Evolutionary conservation across 2,113 vertebrate genomes (phyloP).

Genomic region (Vombatus ursinus): DNA sequence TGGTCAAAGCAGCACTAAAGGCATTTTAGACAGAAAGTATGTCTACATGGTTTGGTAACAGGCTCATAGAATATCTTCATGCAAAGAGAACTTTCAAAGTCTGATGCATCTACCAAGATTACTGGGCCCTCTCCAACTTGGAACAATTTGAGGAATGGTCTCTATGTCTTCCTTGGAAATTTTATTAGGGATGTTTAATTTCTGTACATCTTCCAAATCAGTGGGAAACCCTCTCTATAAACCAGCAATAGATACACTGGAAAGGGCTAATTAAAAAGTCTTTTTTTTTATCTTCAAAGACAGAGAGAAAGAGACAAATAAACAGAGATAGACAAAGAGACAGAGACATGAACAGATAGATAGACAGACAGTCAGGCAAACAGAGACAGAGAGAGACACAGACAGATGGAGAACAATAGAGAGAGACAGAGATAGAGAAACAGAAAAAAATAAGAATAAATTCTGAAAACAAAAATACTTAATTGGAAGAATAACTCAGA

Average conservation of each 20-base stretch:
- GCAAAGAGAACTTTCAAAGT: slow-evolving; percentile 95
- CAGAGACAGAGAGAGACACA: no score
- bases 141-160: slow-evolving; percentile 63
- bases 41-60: slow-evolving; percentile 93
- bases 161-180: slow-evolving; percentile 80
- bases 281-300: slow-evolving; percentile 83
- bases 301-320: no score
- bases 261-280: slow-evolving; percentile 84
- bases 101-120: slow-evolving; percentile 88
- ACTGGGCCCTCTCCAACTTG: slow-evolving; percentile 78
- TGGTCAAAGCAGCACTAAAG: slow-evolving; percentile 95
- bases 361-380: no score
- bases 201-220: slow-evolving; percentile 75
- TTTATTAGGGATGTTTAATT: slow-evolving; percentile 84
- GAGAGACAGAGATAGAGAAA: no score
- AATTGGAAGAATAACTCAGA: no score
- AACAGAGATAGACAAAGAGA: no score
- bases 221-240: slow-evolving; percentile 89
- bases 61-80: slow-evolving; percentile 97
- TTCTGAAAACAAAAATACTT: no score
- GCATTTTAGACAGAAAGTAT: slow-evolving; percentile 97
- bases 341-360: no score
- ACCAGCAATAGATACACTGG: slow-evolving; percentile 81
- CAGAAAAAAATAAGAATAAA: no score
- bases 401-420: no score